A percentile compares a stretch with the other conserved stretches of the same genome.
Evolutionary conservation across 2,888 invertebrate genomes (phyloP).

Genomic region (Drosophila putrida): DNA sequence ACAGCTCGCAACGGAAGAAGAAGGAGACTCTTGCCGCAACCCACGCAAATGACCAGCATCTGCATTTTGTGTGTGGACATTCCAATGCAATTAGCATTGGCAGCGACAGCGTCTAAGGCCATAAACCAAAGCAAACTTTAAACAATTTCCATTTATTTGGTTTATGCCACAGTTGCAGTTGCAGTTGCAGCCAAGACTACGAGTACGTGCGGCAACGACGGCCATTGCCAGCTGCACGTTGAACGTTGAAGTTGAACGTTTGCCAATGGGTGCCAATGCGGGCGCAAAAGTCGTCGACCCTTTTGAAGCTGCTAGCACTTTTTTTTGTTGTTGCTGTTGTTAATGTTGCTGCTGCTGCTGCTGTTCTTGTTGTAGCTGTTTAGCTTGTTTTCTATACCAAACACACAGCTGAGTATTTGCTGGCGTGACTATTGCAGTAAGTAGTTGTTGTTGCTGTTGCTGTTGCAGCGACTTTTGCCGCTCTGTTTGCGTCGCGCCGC

Average conservation of each 20-base stretch:
- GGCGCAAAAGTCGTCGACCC: slow-evolving; percentile 79
- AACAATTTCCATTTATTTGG: slow-evolving; percentile 82
- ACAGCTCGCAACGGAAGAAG: not conserved
- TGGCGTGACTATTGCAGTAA: slow-evolving; percentile 59
- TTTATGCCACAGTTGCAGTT: slow-evolving; percentile 63
- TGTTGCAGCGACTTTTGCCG: slow-evolving; percentile 49
- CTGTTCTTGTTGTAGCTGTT: slow-evolving; percentile 66
- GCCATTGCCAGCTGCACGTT: slow-evolving; percentile 76
- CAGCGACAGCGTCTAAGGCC: slow-evolving; percentile 62
- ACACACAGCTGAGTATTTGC: slow-evolving; percentile 66
- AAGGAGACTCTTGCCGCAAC: slow-evolving; percentile 17
- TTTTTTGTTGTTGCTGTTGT: slow-evolving; percentile 28
- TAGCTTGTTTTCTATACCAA: slow-evolving; percentile 68
- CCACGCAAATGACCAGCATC: slow-evolving; percentile 65
- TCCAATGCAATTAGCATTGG: slow-evolving; percentile 77
- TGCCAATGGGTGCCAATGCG: slow-evolving; percentile 70
- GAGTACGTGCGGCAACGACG: slow-evolving; percentile 17
- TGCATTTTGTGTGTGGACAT: slow-evolving; percentile 63
- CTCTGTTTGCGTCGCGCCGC: slow-evolving; percentile 67
- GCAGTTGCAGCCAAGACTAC: slow-evolving; percentile 5
- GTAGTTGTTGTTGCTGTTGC: slow-evolving; percentile 26
- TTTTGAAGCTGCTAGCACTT: slow-evolving; percentile 60
- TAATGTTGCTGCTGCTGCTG: slow-evolving; percentile 43
- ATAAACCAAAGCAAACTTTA: slow-evolving; percentile 80
- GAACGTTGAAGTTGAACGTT: slow-evolving; percentile 32